A percentile compares a stretch with the other conserved stretches of the same genome.
These are phyloP conservation scores for Pica pica DNA, from an alignment of 2,113 vertebrate genomes.

Conservation along the genomic window DNA sequence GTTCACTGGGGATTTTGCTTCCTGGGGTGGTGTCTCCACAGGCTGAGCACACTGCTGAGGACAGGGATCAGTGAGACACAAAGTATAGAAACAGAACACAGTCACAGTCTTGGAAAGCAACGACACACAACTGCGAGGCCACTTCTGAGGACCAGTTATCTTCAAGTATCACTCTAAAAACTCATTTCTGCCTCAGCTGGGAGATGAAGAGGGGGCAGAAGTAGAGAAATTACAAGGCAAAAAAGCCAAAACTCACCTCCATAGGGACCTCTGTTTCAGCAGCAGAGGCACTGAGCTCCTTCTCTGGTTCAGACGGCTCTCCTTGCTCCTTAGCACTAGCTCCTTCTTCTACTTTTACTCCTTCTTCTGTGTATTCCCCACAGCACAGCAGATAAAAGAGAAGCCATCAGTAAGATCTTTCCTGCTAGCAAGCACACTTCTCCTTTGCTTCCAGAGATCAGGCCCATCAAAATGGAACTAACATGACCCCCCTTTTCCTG, in stretches of 20 bases:
- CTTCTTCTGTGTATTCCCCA: conserved; percentile 72
- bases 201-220: neutral
- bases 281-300: conserved; percentile 69
- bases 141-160: neutral
- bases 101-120: neutral
- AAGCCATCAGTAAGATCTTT: neutral
- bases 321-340: conserved; percentile 73
- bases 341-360: conserved; percentile 77
- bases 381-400: neutral
- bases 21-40: conserved; percentile 45
- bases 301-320: conserved; percentile 74
- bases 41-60: conserved; percentile 63
- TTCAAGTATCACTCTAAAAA: neutral
- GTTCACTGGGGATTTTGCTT: conserved; percentile 69
- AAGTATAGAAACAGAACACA: neutral
- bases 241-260: conserved; percentile 62
- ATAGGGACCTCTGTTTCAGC: conserved; percentile 56
- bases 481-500: neutral
- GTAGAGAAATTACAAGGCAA: neutral
- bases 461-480: neutral
- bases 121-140: neutral
- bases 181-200: neutral
- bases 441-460: neutral
- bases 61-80: neutral
- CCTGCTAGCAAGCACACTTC: neutral